phyloP scores from a whole-genome alignment of 2,113 vertebrate genomes.

The Oncorhynchus tshawytscha region DNA sequence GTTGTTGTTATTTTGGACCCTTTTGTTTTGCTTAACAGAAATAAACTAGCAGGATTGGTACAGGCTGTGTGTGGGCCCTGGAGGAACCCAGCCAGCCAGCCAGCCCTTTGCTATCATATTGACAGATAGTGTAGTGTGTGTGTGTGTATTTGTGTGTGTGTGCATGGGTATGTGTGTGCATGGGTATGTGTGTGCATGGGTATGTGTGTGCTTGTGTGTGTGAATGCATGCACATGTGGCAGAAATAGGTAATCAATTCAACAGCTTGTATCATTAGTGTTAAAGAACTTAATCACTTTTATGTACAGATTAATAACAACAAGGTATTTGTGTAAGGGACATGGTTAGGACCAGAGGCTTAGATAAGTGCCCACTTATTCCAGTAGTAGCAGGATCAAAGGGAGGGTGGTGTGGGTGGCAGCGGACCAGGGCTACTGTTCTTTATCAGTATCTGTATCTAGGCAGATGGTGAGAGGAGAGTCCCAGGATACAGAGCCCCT shows the following conservation, averaged over 20 bases:
- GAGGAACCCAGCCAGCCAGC: neutral
- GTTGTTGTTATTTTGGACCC: conserved; percentile 6
- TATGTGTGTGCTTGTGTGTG: neutral
- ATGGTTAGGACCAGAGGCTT: neutral
- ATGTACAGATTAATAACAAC: neutral
- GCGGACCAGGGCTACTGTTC: neutral
- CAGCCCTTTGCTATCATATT: too few species aligned
- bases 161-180: neutral
- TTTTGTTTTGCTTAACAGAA: conserved; percentile 13
- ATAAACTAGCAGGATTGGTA: conserved; percentile 2
- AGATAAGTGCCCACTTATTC: neutral
- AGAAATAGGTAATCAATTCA: neutral
- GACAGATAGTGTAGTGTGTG: neutral
- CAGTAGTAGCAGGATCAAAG: neutral
- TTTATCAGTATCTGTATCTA: neutral
- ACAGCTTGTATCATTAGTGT: neutral
- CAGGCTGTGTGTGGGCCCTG: neutral
- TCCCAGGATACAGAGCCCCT: neutral
- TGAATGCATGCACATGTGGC: neutral
- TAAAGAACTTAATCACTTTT: neutral
- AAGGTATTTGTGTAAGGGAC: neutral
- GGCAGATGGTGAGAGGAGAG: neutral
- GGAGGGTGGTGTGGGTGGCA: conserved; percentile 6
- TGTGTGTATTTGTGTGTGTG: neutral
- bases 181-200: neutral